Evolutionary conservation across 2,888 invertebrate genomes (phyloP).

Genomic region (Perithous albicinctus): DNA sequence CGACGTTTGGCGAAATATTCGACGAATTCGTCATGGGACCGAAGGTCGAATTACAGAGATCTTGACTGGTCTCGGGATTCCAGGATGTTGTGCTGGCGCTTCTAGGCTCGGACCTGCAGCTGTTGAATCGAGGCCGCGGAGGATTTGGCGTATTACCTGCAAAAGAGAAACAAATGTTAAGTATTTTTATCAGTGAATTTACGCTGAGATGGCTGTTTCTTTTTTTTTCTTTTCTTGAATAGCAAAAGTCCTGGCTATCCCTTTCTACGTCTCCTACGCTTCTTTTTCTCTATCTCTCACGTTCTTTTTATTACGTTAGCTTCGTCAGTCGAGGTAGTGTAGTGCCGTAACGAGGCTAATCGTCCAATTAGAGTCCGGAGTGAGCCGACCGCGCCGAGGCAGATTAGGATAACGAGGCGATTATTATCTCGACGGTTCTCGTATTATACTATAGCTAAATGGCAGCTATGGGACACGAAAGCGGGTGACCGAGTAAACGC

Average conservation of each 20-base stretch:
- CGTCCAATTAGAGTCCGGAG: conserved; percentile 72
- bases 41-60: conserved; percentile 53
- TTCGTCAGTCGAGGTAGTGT: conserved; percentile 40
- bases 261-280: conserved; percentile 18
- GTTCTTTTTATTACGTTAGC: conserved; percentile 52
- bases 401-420: conserved; percentile 74
- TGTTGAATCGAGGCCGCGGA: conserved; percentile 87
- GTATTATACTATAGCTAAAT: conserved; percentile 24
- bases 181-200: not conserved
- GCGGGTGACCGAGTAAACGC: conserved; percentile 66
- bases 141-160: conserved; percentile 86
- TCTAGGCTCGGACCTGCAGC: conserved; percentile 85
- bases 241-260: not conserved
- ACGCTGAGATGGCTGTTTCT: not conserved
- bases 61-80: conserved; percentile 55
- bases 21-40: conserved; percentile 1
- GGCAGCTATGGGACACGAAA: conserved; percentile 33
- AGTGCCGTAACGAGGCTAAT: conserved; percentile 71
- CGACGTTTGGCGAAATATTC: conserved; percentile 81
- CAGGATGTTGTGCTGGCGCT: conserved; percentile 67
- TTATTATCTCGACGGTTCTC: conserved; percentile 71
- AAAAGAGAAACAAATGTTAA: conserved; percentile 10
- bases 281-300: conserved; percentile 16
- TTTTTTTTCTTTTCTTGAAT: too few relatives aligned
- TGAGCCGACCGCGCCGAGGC: conserved; percentile 66